phyloP scores from a whole-genome alignment of 2,797 vertebrate species.

The Scleropages formosus region DNA sequence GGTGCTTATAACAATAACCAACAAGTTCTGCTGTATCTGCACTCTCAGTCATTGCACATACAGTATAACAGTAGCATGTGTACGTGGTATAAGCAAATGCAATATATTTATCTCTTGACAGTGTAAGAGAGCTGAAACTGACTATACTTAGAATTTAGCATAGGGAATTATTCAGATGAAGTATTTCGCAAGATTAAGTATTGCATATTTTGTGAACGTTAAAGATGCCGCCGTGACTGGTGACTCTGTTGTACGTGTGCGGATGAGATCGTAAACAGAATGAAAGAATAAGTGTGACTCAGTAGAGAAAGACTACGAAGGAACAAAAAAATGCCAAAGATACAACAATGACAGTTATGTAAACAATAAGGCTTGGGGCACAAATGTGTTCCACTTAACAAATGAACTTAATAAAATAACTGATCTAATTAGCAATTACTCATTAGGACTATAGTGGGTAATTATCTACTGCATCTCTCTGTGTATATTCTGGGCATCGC shows the following conservation, averaged over 20 bases:
- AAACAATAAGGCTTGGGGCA: too few species aligned
- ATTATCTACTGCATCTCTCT: too few species aligned
- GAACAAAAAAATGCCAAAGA: too few species aligned
- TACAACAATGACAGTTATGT: too few species aligned
- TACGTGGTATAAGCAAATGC: too few species aligned
- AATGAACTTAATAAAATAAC: too few species aligned
- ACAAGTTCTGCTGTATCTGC: not conserved
- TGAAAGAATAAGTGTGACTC: not conserved
- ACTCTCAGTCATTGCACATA: not conserved
- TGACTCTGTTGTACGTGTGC: not conserved
- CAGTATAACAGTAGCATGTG: not conserved
- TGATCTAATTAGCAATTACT: too few species aligned
- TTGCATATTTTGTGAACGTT: not conserved
- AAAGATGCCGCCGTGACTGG: not conserved
- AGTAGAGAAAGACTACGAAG: not conserved
- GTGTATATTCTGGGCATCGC: too few species aligned
- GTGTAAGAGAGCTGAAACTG: too few species aligned
- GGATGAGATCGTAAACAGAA: not conserved
- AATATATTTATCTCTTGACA: too few species aligned
- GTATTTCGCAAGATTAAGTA: not conserved
- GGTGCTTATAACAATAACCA: not conserved
- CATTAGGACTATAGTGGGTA: too few species aligned
- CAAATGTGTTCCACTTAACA: too few species aligned
- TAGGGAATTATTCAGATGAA: not conserved
- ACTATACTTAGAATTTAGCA: not conserved